These are phyloP conservation scores for Scelioninae gen. 1 DNA, from an alignment of 2,888 invertebrate species.

Conservation along the genomic window DNA sequence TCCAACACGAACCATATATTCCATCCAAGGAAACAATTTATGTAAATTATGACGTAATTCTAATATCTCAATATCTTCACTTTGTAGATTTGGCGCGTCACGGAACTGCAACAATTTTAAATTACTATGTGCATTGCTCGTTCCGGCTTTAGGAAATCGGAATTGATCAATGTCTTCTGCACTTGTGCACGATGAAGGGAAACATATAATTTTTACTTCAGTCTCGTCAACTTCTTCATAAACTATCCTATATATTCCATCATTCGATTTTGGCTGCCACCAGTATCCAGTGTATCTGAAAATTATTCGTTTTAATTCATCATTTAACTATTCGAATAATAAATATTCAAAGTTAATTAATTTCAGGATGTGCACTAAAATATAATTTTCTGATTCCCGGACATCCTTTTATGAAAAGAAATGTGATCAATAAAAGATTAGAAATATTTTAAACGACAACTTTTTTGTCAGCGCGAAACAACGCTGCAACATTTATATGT, in stretches of 20 bases:
- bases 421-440: too few species aligned
- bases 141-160: slow-evolving; percentile 94
- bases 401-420: too few species aligned
- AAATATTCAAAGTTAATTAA: too few species aligned
- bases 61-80: slow-evolving; percentile 90
- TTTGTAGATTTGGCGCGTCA: slow-evolving; percentile 88
- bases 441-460: too few species aligned
- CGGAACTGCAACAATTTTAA: slow-evolving; percentile 94
- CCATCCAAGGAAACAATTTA: slow-evolving; percentile 95
- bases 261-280: slow-evolving; percentile 95
- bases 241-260: slow-evolving; percentile 91
- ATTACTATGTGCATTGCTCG: slow-evolving; percentile 94
- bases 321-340: background rate
- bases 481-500: too few species aligned
- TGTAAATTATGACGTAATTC: slow-evolving; percentile 91
- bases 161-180: slow-evolving; percentile 93
- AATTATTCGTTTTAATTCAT: background rate
- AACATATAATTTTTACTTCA: slow-evolving; percentile 95
- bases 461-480: too few species aligned
- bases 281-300: slow-evolving; percentile 95
- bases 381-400: too few species aligned
- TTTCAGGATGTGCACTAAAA: too few species aligned
- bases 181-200: slow-evolving; percentile 92
- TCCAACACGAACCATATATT: slow-evolving; percentile 97
- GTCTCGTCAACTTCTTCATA: slow-evolving; percentile 95